Conservation (phyloP, 2,113 vertebrate genomes). For the Euleptes europaea region DNA sequence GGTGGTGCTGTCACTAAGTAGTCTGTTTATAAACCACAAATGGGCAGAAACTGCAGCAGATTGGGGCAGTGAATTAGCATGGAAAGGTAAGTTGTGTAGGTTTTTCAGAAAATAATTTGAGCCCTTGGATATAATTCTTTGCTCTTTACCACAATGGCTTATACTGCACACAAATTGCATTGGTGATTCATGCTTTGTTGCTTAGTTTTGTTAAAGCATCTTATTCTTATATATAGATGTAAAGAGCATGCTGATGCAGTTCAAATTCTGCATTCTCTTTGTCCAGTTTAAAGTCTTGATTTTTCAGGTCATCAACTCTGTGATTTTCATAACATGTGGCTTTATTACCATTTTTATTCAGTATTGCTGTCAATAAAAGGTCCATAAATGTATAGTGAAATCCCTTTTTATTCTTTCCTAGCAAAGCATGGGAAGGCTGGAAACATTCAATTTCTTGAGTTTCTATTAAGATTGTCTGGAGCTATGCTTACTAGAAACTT, state of each 20-base stretch:
- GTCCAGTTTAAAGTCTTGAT: not conserved
- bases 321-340: not conserved
- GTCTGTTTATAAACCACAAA: not conserved
- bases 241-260: not conserved
- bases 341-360: not conserved
- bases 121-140: not conserved
- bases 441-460: not conserved
- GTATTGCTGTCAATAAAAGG: not conserved
- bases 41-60: too few relatives aligned
- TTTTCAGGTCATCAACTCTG: not conserved
- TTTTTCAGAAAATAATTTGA: not conserved
- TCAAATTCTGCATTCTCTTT: not conserved
- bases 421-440: too few relatives aligned
- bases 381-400: not conserved
- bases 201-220: not conserved
- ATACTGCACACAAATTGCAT: too few relatives aligned
- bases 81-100: not conserved
- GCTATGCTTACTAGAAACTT: too few relatives aligned
- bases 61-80: not conserved
- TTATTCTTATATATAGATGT: not conserved
- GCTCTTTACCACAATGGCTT: too few relatives aligned
- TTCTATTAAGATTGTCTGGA: not conserved
- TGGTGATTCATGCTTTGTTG: not conserved
- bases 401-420: too few relatives aligned
- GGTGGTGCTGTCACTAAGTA: not conserved